Base-by-base conservation (phyloP, 2,113 vertebrate genomes). In the Pontoporia blainvillei region DNA sequence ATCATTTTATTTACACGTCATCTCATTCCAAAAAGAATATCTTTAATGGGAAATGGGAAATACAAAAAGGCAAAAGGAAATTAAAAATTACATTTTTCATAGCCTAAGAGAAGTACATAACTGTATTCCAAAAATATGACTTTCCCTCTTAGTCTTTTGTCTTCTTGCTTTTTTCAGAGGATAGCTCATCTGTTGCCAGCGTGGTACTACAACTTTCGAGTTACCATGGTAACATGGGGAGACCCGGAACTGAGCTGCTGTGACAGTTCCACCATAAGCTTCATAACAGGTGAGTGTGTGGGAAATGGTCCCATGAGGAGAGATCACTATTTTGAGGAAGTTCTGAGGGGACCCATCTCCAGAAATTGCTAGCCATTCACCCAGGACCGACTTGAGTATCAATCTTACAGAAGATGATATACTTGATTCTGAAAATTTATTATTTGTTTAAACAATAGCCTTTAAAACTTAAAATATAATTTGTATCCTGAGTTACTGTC, bases 181-280 rank as follows among this genome's bases (percentile, higher is more conserved):
- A 99, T 99, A 95, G 99, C 99, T 5, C 99, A 99, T 97, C 98
- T 99, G 86, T 97, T 99, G 92, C 99, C 99, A 0, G 99, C 99
- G 0, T 99, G 99, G 99, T 99, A 99, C 93, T 99, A 99, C 95
- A 99, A 99, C 97, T 99, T 99, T 54, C 98, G 99, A 1, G 99
- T 99, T 93, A 99, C 99, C 97, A 99, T 99, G 99, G 99, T 99
- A 84, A 99, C 99, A 0, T 99, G 99, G 99, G 99, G 99, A 13
- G 99, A 99, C 17, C 99, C 99, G 2, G 99, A 99, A 27, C 92
- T 99, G 94, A 99, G 99, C 98, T 99, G 99, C 97, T 99, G 99
- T 81, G 99, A 99, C 93, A 98, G 98, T 83, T 99, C 99, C 84
- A 99, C 99, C 8, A 98, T 99, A 69, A 99, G 99, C 99, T 99